phyloP scores from a whole-genome alignment of 1,140 invertebrate species.

The Hyposmocoma kahamanoa region DNA sequence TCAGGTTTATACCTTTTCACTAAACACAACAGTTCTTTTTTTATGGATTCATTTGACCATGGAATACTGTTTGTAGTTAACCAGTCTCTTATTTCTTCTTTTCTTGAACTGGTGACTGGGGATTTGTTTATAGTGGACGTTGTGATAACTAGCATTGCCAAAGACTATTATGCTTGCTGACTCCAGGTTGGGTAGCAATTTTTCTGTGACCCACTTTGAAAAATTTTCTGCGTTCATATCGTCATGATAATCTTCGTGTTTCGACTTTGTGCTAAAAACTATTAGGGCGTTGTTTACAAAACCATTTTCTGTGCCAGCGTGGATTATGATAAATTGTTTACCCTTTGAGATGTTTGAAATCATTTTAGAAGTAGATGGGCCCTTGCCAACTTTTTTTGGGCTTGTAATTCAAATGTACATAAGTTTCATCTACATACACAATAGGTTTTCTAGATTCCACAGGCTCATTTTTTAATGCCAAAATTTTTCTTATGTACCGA shows the following conservation, averaged over 20 bases:
- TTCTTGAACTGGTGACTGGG: no score
- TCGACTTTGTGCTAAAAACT: background rate
- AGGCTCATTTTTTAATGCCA: no score
- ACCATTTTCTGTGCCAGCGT: conserved; percentile 4
- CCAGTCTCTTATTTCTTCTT: no score
- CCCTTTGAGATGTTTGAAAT: background rate
- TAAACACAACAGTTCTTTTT: no score
- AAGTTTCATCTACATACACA: conserved; percentile 10
- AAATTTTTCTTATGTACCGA: no score
- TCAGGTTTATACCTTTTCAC: no score
- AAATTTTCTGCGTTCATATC: conserved; percentile 7
- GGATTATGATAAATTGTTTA: background rate
- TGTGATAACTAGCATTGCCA: conserved; percentile 4
- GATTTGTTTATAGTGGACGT: no score
- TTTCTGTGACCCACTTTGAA: conserved; percentile 10
- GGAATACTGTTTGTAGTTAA: no score
- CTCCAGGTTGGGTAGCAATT: conserved; percentile 19
- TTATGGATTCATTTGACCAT: no score
- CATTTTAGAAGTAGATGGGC: background rate
- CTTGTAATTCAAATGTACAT: background rate
- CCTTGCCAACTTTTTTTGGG: conserved; percentile 9
- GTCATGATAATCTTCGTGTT: background rate
- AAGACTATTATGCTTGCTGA: conserved; percentile 18
- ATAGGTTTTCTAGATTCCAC: no score
- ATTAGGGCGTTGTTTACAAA: conserved; percentile 5